Evolutionary conservation across 2,888 invertebrate species (phyloP), one percentile per base, ranked within the genome.

Genomic region (Endomychus coccineus): DNA sequence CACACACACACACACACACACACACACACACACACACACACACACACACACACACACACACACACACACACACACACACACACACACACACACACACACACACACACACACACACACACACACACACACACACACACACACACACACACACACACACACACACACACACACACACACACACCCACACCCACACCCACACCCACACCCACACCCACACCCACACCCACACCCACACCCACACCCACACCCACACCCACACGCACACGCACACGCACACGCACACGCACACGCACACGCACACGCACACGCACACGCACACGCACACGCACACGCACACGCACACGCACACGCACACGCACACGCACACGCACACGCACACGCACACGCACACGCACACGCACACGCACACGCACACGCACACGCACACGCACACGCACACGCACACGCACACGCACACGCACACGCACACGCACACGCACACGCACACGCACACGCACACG

Each of bases 71-170:
- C n/a, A n/a, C n/a, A n/a, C n/a, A n/a, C n/a, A n/a, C n/a, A n/a
- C n/a, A n/a, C n/a, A n/a, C n/a, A n/a, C n/a, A n/a, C n/a, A n/a
- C n/a, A n/a, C n/a, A n/a, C 19, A 19, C 19, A 19, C 19, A 19
- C 19, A 19, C 19, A 19, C 19, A 19, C 19, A 19, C 19, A 19
- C 19, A 19, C 19, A 19, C 19, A 19, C 19, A 19, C 19, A 19
- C 19, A 19, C 19, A 19, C 19, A 19, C 19, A 19, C 19, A 19
- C 19, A 19, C 19, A 19, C 19, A 19, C 19, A 19, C 19, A 19
- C 19, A 19, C 19, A 19, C 19, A 19, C 19, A 19, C 19, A 19
- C 19, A 19, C 19, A 19, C 19, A 19, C 19, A 19, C 19, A 19
- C 19, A 19, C 19, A 19, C n/a, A n/a, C n/a, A n/a, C n/a, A n/a